phyloP scores from a whole-genome alignment of 2,113 vertebrate genomes.

The Syngnathus scovelli region DNA sequence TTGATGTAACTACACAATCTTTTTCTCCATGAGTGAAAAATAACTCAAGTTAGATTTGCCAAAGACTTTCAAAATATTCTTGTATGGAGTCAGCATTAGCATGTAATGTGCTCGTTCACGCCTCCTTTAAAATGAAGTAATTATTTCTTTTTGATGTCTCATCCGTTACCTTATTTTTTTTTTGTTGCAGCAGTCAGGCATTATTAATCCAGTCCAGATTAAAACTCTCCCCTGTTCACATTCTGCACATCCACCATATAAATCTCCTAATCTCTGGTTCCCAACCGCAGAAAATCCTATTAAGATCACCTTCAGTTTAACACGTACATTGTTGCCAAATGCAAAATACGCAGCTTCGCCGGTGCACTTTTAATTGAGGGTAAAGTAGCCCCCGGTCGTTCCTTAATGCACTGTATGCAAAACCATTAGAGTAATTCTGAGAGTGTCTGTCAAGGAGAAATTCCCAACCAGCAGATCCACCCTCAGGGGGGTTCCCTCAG shows the following conservation, averaged over 20 bases:
- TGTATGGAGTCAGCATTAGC: conserved; percentile 15
- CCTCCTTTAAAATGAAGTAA: conserved; percentile 41
- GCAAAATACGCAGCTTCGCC: conserved; percentile 72
- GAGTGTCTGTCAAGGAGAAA: conserved; percentile 65
- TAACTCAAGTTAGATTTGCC: no score
- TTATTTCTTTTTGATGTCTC: conserved; percentile 56
- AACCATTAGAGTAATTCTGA: conserved; percentile 63
- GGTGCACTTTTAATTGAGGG: conserved; percentile 71
- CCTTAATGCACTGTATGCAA: conserved; percentile 64
- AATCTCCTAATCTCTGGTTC: conserved; percentile 77
- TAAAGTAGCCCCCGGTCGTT: conserved; percentile 56
- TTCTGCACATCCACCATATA: conserved; percentile 57
- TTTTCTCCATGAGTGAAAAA: background rate
- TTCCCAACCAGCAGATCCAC: conserved; percentile 57
- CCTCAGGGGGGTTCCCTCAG: conserved; percentile 67
- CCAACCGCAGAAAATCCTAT: conserved; percentile 76
- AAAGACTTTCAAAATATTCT: background rate
- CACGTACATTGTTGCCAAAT: conserved; percentile 71
- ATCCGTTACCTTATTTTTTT: conserved; percentile 47
- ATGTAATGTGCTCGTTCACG: conserved; percentile 53
- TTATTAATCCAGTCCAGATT: conserved; percentile 70
- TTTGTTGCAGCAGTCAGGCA: conserved; percentile 30
- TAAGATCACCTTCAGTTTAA: conserved; percentile 78
- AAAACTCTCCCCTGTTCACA: conserved; percentile 64
- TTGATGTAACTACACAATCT: background rate